These are phyloP conservation scores for Lutraria rhynchaena DNA, from an alignment of 1,140 invertebrate genomes.

Conservation along the genomic window DNA sequence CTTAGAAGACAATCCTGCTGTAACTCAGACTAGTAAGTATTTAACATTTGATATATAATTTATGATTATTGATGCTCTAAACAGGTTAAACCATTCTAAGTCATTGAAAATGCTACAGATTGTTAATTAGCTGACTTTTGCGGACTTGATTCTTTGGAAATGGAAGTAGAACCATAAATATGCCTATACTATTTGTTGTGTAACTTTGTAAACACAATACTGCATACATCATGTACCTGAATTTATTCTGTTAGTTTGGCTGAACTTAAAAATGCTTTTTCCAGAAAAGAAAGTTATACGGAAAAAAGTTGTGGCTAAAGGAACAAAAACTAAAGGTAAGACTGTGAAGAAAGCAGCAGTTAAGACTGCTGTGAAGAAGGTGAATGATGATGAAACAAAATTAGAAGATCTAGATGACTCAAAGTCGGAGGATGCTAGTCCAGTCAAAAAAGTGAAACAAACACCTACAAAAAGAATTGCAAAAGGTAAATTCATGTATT, in stretches of 20 bases:
- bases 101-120: background rate
- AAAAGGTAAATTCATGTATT: too few relatives aligned
- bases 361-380: slow-evolving; percentile 32
- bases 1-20: slow-evolving; percentile 30
- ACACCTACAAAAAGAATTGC: background rate
- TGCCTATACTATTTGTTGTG: too few relatives aligned
- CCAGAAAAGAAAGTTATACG: slow-evolving; percentile 59
- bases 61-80: background rate
- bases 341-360: slow-evolving; percentile 16
- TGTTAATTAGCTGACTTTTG: too few relatives aligned
- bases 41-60: background rate
- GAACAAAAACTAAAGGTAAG: slow-evolving; percentile 52
- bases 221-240: too few relatives aligned
- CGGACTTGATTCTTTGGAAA: too few relatives aligned
- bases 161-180: too few relatives aligned
- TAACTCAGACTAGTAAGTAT: slow-evolving; percentile 26
- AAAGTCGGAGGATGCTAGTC: slow-evolving; percentile 5
- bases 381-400: slow-evolving; percentile 47
- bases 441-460: slow-evolving; percentile 8
- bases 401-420: slow-evolving; percentile 20
- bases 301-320: slow-evolving; percentile 40
- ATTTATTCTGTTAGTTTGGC: too few relatives aligned
- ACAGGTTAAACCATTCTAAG: background rate
- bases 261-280: too few relatives aligned
- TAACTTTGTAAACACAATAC: too few relatives aligned